A percentile compares a stretch with the other conserved stretches of the same genome.
phyloP scores from a whole-genome alignment of 2,113 vertebrate genomes.

The Microcebus jonahi region DNA sequence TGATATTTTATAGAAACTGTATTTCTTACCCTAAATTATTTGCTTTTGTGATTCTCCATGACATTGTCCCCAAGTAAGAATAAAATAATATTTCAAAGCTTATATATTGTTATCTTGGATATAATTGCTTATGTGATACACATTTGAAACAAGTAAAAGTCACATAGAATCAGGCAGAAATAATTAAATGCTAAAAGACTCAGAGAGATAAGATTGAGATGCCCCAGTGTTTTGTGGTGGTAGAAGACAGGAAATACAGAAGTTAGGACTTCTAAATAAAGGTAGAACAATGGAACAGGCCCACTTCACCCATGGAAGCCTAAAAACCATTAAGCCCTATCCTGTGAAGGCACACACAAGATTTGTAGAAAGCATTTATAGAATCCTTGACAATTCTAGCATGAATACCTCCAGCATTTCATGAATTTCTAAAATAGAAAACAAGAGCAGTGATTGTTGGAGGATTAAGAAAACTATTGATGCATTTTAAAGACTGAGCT shows the following conservation, averaged over 20 bases:
- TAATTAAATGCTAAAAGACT: not conserved
- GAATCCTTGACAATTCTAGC: not conserved
- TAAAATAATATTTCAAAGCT: not conserved
- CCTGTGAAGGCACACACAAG: not conserved
- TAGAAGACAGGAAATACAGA: not conserved
- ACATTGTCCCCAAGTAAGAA: not conserved
- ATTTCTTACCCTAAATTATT: not conserved
- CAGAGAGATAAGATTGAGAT: not conserved
- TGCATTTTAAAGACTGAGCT: not conserved
- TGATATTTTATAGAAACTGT: not conserved
- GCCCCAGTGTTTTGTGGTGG: not conserved
- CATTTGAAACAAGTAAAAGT: not conserved
- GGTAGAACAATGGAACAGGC: not conserved
- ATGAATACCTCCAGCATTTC: not conserved
- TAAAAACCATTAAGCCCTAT: not conserved
- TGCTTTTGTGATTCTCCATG: not conserved
- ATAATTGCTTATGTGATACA: not conserved
- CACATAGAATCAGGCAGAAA: not conserved
- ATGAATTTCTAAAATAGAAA: conserved; percentile 47
- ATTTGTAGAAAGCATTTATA: not conserved
- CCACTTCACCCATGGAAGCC: not conserved
- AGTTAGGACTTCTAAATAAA: not conserved
- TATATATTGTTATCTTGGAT: not conserved
- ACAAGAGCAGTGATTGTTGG: not conserved
- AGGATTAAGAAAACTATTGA: not conserved